Base-by-base conservation (phyloP, 2,113 vertebrate species). In the Gorsachius goisagi region DNA sequence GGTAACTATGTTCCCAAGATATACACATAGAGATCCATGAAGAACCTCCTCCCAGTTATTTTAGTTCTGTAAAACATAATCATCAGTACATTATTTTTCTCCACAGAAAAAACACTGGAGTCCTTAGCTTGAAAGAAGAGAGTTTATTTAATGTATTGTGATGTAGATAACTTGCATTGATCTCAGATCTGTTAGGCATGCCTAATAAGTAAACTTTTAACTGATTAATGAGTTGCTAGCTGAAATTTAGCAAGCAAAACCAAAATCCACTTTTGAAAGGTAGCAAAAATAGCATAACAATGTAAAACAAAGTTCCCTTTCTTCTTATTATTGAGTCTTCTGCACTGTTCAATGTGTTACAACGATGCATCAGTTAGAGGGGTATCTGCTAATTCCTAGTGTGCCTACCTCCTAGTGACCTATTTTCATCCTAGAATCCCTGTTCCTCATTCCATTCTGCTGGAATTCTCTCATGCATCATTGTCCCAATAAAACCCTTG, bases 401-500 rank as follows among this genome's bases (percentile, higher is more conserved):
- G 20, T 26, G 9, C n/a, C 35, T 27, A 49, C 9, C 32, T 83
- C 37, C 9, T 26, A 12, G 17, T 83, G 67, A 88, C 55, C 47
- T 84, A 49, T 67, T 88, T 39, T 78, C 23, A 80, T 62, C 33
- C 15, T 58, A 60, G 12, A 50, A 39, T 50, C 63, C 21, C 35
- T 71, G 30, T 56, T 96, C 32, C 24, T 92, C 33, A 39, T 89
- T 94, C 47, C 11, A n/a, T 92, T 94, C 17, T 71, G 14, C 12
- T 88, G 67, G 45, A 92, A 93, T 96, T 95, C 67, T 93, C 81
- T 88, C 33, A 73, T 80, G 85, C 41, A 88, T 71, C 35, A 55
- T 71, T 86, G 72, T 56, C 62, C 66, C 64, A 92, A 2, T 90
- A 93, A 96, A 88, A 75, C 2, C 8, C 21, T 83, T 12, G 47